Evolutionary conservation across 2,797 vertebrate species (phyloP).

Genomic region (Brotula barbata): DNA sequence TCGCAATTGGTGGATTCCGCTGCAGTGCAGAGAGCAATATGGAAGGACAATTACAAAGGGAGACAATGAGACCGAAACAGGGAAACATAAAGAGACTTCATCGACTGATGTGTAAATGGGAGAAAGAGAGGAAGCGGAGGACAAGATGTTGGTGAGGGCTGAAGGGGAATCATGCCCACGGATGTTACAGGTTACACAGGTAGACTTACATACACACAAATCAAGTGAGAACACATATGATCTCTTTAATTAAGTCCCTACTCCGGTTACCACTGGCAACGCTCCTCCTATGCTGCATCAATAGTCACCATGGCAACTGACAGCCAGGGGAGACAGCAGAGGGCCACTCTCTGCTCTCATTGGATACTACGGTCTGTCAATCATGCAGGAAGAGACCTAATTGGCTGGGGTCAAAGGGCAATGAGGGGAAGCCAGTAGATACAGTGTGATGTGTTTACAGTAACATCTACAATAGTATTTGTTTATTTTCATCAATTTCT

Average conservation of each 20-base stretch:
- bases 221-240: constrained; percentile 56
- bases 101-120: constrained; percentile 8
- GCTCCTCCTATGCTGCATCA: constrained; percentile 68
- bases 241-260: constrained; percentile 71
- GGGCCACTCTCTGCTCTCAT: constrained; percentile 47
- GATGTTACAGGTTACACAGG: constrained; percentile 2
- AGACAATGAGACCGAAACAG: constrained; percentile 13
- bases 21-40: background rate
- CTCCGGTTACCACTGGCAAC: constrained; percentile 78
- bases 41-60: constrained; percentile 13
- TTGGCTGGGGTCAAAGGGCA: constrained; percentile 38
- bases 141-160: constrained; percentile 31
- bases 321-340: constrained; percentile 49
- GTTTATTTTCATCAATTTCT: too few relatives aligned
- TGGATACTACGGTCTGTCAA: constrained; percentile 49
- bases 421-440: background rate
- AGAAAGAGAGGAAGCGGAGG: constrained; percentile 6
- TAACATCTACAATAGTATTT: too few relatives aligned
- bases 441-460: too few relatives aligned
- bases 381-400: constrained; percentile 28
- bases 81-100: background rate
- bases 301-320: constrained; percentile 79
- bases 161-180: constrained; percentile 43
- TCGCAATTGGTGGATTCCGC: constrained; percentile 14
- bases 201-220: constrained; percentile 14